These are phyloP conservation scores for Prietella phreatophila DNA, from an alignment of 2,113 vertebrate species.

Conservation along the genomic window DNA sequence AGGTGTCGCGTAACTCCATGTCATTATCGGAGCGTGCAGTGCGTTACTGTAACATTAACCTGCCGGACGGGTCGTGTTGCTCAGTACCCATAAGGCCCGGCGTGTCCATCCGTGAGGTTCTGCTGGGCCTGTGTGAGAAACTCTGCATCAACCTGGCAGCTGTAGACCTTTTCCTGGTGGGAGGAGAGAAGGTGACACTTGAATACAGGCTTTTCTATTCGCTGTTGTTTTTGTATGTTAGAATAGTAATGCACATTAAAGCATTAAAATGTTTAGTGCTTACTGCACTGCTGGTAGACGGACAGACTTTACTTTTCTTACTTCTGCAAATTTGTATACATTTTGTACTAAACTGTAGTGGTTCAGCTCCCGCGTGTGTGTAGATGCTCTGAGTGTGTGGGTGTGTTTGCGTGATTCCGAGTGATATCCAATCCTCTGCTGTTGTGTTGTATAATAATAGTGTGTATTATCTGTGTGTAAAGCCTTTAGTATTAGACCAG, in stretches of 20 bases:
- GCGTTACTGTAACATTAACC: slow-evolving; percentile 84
- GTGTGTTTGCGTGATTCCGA: not conserved
- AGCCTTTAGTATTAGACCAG: slow-evolving; percentile 95
- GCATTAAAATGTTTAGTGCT: not conserved
- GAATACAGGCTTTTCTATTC: not conserved
- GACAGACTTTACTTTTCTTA: not conserved
- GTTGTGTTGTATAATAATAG: slow-evolving; percentile 33
- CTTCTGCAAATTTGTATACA: not conserved
- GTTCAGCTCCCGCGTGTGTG: not conserved
- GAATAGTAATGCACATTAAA: not conserved
- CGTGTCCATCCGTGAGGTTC: slow-evolving; percentile 87
- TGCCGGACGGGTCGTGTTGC: slow-evolving; percentile 87
- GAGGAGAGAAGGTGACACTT: slow-evolving; percentile 89
- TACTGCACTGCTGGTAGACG: not conserved
- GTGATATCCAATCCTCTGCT: slow-evolving; percentile 34
- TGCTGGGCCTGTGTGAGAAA: slow-evolving; percentile 88
- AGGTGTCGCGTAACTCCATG: slow-evolving; percentile 71
- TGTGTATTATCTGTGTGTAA: slow-evolving; percentile 41
- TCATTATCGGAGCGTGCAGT: slow-evolving; percentile 74
- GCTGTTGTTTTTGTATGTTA: not conserved
- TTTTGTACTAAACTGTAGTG: not conserved
- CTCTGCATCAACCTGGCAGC: slow-evolving; percentile 91
- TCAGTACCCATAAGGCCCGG: slow-evolving; percentile 79
- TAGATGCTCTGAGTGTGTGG: not conserved
- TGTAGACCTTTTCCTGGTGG: slow-evolving; percentile 91